These are phyloP conservation scores for Macrotus californicus DNA, from an alignment of 2,113 vertebrate genomes.

Conservation along the genomic window DNA sequence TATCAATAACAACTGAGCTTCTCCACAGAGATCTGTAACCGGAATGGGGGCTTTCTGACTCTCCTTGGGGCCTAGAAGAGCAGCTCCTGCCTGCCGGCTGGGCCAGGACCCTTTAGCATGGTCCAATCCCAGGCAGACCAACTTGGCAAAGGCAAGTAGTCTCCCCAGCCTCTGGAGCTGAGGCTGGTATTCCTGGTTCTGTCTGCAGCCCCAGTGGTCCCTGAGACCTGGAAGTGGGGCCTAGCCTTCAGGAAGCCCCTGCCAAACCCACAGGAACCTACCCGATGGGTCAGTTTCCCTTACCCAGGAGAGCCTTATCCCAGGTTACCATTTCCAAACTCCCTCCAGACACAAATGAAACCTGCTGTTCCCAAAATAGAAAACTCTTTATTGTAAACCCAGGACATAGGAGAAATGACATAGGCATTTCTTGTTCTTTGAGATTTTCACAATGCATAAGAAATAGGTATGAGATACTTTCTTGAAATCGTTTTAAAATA, in stretches of 20 bases:
- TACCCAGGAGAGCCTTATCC: neutral
- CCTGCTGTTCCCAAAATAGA: neutral
- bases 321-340: neutral
- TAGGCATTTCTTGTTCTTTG: neutral
- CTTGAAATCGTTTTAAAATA: neutral
- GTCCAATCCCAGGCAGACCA: neutral
- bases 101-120: neutral
- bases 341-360: neutral
- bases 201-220: neutral
- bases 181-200: neutral
- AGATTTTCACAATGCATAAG: neutral
- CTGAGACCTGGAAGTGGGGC: neutral
- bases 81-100: neutral
- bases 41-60: neutral
- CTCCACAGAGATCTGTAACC: neutral
- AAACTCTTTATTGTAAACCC: slow-evolving; percentile 56
- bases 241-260: neutral
- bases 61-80: neutral
- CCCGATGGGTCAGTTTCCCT: neutral
- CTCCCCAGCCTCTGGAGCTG: neutral
- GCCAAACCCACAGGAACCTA: neutral
- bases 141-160: neutral
- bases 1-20: neutral
- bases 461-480: neutral
- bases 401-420: neutral